Evolutionary conservation across 1,140 invertebrate genomes (phyloP).

Genomic region (Nixonia krombeini): DNA sequence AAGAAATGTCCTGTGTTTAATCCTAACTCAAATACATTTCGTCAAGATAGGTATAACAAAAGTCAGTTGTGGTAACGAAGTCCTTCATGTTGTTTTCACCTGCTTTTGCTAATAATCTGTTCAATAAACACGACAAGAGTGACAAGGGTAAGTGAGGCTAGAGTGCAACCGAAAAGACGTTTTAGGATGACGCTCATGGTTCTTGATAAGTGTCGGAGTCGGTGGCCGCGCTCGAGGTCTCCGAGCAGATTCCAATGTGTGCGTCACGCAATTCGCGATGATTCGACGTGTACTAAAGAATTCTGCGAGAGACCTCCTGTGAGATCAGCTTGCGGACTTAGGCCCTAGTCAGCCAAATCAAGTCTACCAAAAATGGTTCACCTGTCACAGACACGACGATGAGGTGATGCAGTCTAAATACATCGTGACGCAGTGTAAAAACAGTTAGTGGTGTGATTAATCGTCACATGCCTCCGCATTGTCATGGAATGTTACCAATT

Average conservation of each 20-base stretch:
- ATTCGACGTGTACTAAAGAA: conserved; percentile 19
- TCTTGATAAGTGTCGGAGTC: conserved; percentile 53
- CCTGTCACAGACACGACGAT: background rate
- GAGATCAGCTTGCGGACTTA: conserved; percentile 2
- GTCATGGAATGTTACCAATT: no score
- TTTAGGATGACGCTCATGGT: conserved; percentile 36
- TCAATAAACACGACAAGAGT: no score
- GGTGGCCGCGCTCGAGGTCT: conserved; percentile 66
- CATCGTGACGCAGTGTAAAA: no score
- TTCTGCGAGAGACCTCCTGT: background rate
- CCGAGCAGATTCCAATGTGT: conserved; percentile 60
- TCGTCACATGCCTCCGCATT: no score
- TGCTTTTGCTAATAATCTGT: no score
- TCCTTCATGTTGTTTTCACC: no score
- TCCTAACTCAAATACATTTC: no score
- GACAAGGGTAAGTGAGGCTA: background rate
- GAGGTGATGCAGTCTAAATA: no score
- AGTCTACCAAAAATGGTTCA: background rate
- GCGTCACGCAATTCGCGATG: conserved; percentile 54
- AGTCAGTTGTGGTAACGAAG: no score
- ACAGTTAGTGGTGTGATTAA: no score
- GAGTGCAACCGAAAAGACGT: conserved; percentile 38
- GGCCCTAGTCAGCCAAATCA: background rate
- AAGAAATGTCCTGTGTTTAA: no score
- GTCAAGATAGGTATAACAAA: no score